phyloP scores from a whole-genome alignment of 2,888 invertebrate species.

The Torymus auratus region DNA sequence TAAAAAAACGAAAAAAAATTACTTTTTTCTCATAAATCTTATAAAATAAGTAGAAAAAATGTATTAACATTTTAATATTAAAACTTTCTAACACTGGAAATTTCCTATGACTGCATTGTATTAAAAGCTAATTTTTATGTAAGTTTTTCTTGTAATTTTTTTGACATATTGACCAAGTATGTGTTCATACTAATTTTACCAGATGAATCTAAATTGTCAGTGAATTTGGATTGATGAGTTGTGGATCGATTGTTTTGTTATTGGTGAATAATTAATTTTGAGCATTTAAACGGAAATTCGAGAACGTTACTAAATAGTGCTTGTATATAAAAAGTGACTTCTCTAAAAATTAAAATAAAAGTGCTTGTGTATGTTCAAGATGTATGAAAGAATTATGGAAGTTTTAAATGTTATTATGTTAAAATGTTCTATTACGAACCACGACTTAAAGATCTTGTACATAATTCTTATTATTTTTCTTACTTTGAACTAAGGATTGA shows the following conservation, averaged over 20 bases:
- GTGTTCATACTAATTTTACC: neutral
- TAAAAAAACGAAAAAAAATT: neutral
- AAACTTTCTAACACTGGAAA: too few species aligned
- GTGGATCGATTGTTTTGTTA: too few species aligned
- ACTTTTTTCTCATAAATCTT: too few species aligned
- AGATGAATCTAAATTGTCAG: neutral
- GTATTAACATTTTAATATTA: too few species aligned
- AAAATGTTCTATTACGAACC: conserved; percentile 9
- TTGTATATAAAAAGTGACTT: conserved; percentile 17
- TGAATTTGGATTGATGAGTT: too few species aligned
- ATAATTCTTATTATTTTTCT: conserved; percentile 46
- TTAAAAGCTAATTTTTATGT: too few species aligned
- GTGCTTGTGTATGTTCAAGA: neutral
- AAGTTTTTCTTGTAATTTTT: neutral
- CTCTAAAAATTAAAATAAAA: too few species aligned
- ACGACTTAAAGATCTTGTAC: conserved; percentile 36
- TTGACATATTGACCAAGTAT: neutral
- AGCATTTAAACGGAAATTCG: neutral
- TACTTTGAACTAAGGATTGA: conserved; percentile 12
- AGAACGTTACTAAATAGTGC: neutral
- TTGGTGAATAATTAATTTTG: neutral
- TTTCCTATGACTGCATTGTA: too few species aligned
- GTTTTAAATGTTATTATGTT: conserved; percentile 10
- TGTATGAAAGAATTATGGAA: conserved; percentile 3
- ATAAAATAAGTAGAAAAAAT: too few species aligned